Percentiles rank a stretch among this genome's conserved stretches.
These are phyloP conservation scores for Cancer borealis DNA, from an alignment of 2,888 invertebrate species.

Conservation along the genomic window DNA sequence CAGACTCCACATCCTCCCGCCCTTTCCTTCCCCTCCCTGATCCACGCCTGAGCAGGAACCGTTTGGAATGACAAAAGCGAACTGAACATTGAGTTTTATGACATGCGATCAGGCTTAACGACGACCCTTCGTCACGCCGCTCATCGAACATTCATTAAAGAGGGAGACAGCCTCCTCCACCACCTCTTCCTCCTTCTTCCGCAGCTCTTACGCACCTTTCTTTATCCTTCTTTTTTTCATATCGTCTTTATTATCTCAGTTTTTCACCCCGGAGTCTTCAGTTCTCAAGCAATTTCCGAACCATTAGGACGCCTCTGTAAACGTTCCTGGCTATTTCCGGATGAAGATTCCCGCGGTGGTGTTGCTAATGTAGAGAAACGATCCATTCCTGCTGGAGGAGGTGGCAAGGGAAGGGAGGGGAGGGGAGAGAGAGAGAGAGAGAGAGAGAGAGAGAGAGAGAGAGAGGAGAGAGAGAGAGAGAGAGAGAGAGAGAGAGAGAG, in stretches of 20 bases:
- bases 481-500: neutral
- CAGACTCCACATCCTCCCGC: neutral
- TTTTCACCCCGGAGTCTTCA: neutral
- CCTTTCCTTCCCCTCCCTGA: neutral
- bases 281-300: neutral
- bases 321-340: constrained; percentile 4
- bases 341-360: neutral
- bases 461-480: too few relatives aligned
- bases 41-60: neutral
- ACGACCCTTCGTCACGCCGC: constrained; percentile 3
- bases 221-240: neutral
- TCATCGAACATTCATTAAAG: constrained; percentile 27
- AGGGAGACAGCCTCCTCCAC: neutral
- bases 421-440: neutral
- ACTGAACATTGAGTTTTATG: constrained; percentile 14
- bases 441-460: neutral
- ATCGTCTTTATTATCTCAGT: neutral
- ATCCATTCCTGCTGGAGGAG: neutral
- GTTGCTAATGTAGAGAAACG: neutral
- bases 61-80: constrained; percentile 13
- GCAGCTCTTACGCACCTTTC: neutral
- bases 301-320: neutral
- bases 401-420: neutral
- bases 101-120: constrained; percentile 21
- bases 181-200: neutral